Evolutionary conservation across 2,888 invertebrate species (phyloP).

Genomic region (Serripes groenlandicus): DNA sequence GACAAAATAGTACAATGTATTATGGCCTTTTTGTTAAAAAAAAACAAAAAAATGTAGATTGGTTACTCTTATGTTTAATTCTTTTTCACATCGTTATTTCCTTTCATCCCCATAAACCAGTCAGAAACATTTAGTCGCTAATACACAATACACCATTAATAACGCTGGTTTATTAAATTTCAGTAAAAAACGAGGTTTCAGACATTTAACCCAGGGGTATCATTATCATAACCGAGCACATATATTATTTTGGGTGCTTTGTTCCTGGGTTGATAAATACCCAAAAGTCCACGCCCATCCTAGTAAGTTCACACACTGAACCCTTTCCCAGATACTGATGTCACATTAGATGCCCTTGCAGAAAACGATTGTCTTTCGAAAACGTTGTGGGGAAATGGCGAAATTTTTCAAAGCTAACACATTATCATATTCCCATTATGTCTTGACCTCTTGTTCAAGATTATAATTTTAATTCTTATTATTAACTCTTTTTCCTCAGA

Average conservation of each 20-base stretch:
- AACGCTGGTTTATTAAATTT: slow-evolving; percentile 51
- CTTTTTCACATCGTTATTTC: neutral
- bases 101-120: slow-evolving; percentile 3
- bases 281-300: slow-evolving; percentile 51
- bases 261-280: slow-evolving; percentile 67
- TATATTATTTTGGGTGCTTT: slow-evolving; percentile 66
- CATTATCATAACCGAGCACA: slow-evolving; percentile 67
- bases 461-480: no score
- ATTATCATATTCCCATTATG: no score
- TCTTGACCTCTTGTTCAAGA: no score
- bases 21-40: no score
- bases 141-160: slow-evolving; percentile 48
- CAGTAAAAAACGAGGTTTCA: slow-evolving; percentile 30
- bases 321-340: no score
- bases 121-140: slow-evolving; percentile 9
- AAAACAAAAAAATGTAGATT: neutral
- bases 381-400: no score
- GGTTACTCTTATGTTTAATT: neutral
- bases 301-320: slow-evolving; percentile 59
- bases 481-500: no score
- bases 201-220: slow-evolving; percentile 34
- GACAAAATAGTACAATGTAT: no score
- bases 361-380: no score
- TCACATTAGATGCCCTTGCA: no score
- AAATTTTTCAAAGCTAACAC: no score